Evolutionary conservation across 2,797 vertebrate genomes (phyloP).

Genomic region (Telmatherina bonti): DNA sequence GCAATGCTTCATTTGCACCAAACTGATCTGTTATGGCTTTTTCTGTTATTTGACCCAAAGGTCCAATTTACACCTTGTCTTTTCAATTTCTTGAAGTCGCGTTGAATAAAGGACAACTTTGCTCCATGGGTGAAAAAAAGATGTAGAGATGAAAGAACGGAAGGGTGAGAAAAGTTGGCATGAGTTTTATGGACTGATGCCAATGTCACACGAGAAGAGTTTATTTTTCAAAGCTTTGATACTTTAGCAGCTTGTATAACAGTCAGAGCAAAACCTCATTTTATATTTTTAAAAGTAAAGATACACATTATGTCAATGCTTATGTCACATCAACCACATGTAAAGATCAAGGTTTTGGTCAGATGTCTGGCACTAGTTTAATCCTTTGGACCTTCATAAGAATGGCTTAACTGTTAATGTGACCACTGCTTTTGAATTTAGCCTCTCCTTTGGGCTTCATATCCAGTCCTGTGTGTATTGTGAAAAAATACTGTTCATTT

Average conservation of each 20-base stretch:
- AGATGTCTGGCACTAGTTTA: background rate
- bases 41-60: constrained; percentile 52
- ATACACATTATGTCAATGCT: too few relatives aligned
- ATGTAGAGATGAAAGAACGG: background rate
- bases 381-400: background rate
- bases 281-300: too few relatives aligned
- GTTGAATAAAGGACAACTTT: constrained; percentile 18
- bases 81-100: constrained; percentile 64
- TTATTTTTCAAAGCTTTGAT: background rate
- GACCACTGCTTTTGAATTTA: background rate
- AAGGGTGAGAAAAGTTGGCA: constrained; percentile 8
- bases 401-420: background rate
- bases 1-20: constrained; percentile 60
- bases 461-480: background rate
- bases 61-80: constrained; percentile 67
- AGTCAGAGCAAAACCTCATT: too few relatives aligned
- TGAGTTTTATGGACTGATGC: background rate
- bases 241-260: too few relatives aligned
- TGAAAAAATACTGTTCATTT: too few relatives aligned
- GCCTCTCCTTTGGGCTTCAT: background rate
- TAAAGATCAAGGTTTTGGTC: too few relatives aligned
- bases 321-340: too few relatives aligned
- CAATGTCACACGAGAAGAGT: background rate
- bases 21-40: constrained; percentile 67
- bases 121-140: background rate